A percentile compares a stretch with the other conserved stretches of the same genome.
Conservation (phyloP, 2,888 invertebrate species). For the Rhagonycha fulva region DNA sequence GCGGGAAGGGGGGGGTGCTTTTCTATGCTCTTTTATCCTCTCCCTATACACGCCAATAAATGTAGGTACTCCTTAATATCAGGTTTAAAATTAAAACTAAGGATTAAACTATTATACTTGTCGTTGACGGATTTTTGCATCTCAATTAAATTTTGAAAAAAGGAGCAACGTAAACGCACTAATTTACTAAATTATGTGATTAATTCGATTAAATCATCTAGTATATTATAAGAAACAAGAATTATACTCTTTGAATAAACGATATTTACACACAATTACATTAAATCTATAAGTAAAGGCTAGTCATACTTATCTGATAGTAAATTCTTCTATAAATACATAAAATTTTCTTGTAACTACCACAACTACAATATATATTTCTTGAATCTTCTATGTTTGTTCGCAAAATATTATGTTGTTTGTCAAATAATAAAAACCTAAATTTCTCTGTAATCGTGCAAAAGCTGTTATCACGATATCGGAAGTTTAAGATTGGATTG, state of each 20-base stretch:
- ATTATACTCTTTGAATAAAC: not conserved
- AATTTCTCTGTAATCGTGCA: conserved; percentile 24
- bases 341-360: not conserved
- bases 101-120: not conserved
- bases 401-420: conserved; percentile 15
- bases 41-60: too few species aligned
- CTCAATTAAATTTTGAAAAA: not conserved
- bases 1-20: too few species aligned
- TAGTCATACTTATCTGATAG: not conserved
- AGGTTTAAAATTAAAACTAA: not conserved
- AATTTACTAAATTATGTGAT: not conserved
- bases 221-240: not conserved
- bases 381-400: conserved; percentile 8
- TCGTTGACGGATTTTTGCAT: not conserved
- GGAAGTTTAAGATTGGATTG: conserved; percentile 26
- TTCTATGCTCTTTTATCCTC: too few species aligned
- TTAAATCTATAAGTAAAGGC: not conserved
- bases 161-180: not conserved
- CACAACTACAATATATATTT: not conserved
- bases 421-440: conserved; percentile 9
- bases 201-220: not conserved
- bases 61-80: not conserved
- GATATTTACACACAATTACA: not conserved
- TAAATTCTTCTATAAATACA: not conserved
- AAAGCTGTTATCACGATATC: conserved; percentile 23